phyloP scores from a whole-genome alignment of 1,140 invertebrate genomes.

The Daktulosphaira vitifoliae region DNA sequence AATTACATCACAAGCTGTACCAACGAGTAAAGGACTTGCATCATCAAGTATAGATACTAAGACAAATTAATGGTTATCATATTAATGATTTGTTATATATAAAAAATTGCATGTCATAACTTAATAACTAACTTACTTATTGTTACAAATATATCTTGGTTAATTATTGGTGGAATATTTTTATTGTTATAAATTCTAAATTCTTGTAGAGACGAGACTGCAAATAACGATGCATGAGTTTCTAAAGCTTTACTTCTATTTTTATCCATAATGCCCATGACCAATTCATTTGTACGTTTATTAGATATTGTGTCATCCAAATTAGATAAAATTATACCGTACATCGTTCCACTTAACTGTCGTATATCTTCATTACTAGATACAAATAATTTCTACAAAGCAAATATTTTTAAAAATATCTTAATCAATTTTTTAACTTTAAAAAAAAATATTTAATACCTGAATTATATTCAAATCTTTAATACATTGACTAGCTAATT shows the following conservation, averaged over 20 bases:
- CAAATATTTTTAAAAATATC: too few relatives aligned
- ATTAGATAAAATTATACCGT: slow-evolving; percentile 43
- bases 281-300: slow-evolving; percentile 7
- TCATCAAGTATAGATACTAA: slow-evolving; percentile 36
- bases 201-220: slow-evolving; percentile 41
- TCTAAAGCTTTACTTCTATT: slow-evolving; percentile 20
- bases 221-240: background rate
- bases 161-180: slow-evolving; percentile 33
- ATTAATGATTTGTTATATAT: background rate
- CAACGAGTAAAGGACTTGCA: slow-evolving; percentile 50
- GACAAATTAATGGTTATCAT: background rate
- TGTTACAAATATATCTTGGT: background rate
- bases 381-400: slow-evolving; percentile 52
- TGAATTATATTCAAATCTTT: slow-evolving; percentile 48
- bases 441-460: background rate
- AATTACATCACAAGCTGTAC: slow-evolving; percentile 55
- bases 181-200: slow-evolving; percentile 47
- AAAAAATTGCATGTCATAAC: too few relatives aligned
- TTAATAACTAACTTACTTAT: background rate
- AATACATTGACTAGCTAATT: slow-evolving; percentile 49
- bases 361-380: slow-evolving; percentile 67
- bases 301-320: background rate
- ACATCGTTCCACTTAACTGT: slow-evolving; percentile 57
- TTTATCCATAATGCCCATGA: slow-evolving; percentile 12
- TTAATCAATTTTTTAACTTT: too few relatives aligned